Evolutionary conservation across 1,140 invertebrate species (phyloP), one percentile per base, ranked within the genome.

Genomic region (Thrips palmi): DNA sequence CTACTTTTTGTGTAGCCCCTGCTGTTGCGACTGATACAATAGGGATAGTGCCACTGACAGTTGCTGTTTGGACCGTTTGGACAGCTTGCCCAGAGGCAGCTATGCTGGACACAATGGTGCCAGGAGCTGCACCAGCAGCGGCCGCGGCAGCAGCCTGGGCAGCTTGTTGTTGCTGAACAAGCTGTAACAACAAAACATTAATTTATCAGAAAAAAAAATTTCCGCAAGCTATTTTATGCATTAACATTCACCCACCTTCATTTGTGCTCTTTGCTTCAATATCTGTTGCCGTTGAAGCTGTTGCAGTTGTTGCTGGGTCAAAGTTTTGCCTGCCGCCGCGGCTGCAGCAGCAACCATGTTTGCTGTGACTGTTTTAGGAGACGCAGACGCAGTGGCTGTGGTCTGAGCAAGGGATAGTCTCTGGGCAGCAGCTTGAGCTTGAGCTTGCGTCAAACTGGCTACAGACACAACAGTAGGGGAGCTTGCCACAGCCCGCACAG

Each of bases 361-460:
- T 34, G 33, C 12, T 34, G 33, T 7, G 17, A 7, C 23, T 19
- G 19, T 19, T 10, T 14, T 33, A 19, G 17, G 18, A 3, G 18
- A 6, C 21, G 18, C 21, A 19, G 18, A 33, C 31, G 21, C 31
- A 15, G 11, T 33, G 21, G 10, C 11, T 4, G 3, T 19, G 6
- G 4, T 19, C 17, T 20, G 17, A 6, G 33, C 7, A 25, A 7
- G n/a, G n/a, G 7, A 25, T 25, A 25, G n/a, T 25, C 19, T 21
- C 23, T 55, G 50, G 5, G 51, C 51, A 22, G 54, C 52, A 4
- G 52, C 50, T 43, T 59, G 52, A 14, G 54, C 45, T 35, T 57
- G 57, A 3, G 51, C 49, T 14, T 47, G 39, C 3, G 54, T 46
- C 4, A 59, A 43, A 33, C 47, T 49, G n/a, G 52, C 49, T 8